Base-by-base conservation (phyloP, 2,888 invertebrate genomes). In the Neelides folsomi region DNA sequence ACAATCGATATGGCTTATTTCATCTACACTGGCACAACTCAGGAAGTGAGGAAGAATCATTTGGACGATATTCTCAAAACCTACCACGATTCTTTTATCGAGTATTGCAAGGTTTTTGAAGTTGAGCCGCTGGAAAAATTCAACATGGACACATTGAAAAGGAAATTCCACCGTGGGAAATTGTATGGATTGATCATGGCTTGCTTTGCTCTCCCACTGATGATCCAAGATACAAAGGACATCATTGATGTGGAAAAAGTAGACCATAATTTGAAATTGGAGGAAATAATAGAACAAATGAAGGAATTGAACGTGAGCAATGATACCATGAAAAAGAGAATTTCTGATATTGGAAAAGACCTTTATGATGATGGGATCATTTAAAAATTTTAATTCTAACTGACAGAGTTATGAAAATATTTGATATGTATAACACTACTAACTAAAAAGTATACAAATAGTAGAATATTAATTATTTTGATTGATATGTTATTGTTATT, bases 41-140 rank as follows among this genome's bases (percentile, higher is more conserved):
- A 39, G 27, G 47, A 59, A 10, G 45, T 65, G 12, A 52, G 65
- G 6, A 38, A 53, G 6, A 46, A 53, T 10, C 59, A 66, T 43
- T 54, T 58, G 42, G 62, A 66, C 20, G 57, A 59, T 1, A 56
- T 67, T 7, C 60, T 68, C 41, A 42, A 57, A n/a, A 52, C 55
- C 12, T 68, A 68, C 53, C 62, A 65, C 47, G 47, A 55, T 15
- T 44, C 58, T 8, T 63, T 68, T 38, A 46, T 48, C 5, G 50
- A 57, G 5, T 18, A 41, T 9, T 51, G 55, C 37, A 45, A 34
- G 36, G 13, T 35, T 2, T 35, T 59, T 1, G 41, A 47, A n/a
- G 41, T 45, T 10, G 47, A 54, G 45, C 51, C 53, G 1, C 20
- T 53, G 6, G 47, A 47, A 2, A 40, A 48, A 19, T 58, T 56